Conservation (phyloP, 2,888 invertebrate species). For the Pediacus dermestoides region DNA sequence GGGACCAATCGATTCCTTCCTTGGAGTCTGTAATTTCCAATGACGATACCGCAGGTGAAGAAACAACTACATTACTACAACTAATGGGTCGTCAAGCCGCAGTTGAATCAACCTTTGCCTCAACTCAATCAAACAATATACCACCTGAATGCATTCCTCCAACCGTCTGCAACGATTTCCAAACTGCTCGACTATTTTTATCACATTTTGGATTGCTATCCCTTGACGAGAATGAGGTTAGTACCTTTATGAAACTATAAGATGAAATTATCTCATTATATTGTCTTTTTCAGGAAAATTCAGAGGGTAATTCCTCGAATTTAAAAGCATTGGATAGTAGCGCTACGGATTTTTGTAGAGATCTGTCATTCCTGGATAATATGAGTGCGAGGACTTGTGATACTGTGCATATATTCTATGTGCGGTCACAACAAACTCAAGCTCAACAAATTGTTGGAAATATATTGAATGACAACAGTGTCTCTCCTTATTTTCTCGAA, state of each 20-base stretch:
- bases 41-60: constrained; percentile 49
- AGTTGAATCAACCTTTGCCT: constrained; percentile 39
- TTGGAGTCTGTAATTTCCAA: constrained; percentile 72
- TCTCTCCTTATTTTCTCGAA: constrained; percentile 55
- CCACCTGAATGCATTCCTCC: constrained; percentile 76
- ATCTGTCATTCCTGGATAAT: constrained; percentile 79
- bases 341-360: constrained; percentile 68
- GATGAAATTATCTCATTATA: not conserved
- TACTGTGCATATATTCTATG: constrained; percentile 93
- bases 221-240: constrained; percentile 49
- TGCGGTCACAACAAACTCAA: constrained; percentile 76
- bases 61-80: constrained; percentile 65
- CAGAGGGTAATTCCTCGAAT: constrained; percentile 49
- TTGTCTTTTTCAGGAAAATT: constrained; percentile 16
- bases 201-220: constrained; percentile 93
- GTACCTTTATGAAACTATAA: constrained; percentile 7
- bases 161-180: constrained; percentile 84
- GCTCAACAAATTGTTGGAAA: constrained; percentile 79
- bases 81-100: constrained; percentile 69
- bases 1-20: constrained; percentile 86
- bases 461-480: constrained; percentile 53
- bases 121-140: constrained; percentile 27
- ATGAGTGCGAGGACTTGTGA: constrained; percentile 84
- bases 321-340: constrained; percentile 70
- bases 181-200: constrained; percentile 90